Percentiles rank a stretch among this genome's conserved stretches.
These are phyloP conservation scores for Hozukius guyotensis DNA, from an alignment of 2,797 vertebrate species.

Conservation along the genomic window DNA sequence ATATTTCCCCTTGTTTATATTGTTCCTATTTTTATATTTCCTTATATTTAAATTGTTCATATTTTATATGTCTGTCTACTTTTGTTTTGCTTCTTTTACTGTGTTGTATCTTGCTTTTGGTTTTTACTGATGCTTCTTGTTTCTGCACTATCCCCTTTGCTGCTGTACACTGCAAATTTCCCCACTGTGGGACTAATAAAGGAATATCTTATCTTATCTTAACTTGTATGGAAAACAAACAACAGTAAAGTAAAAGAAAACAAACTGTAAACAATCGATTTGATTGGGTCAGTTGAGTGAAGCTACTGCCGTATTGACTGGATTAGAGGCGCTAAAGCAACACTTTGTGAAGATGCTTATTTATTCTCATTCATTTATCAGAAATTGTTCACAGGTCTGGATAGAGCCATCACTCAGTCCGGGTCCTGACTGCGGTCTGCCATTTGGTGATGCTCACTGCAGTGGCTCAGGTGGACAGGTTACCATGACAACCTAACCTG, in stretches of 20 bases:
- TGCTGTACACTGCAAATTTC: too few relatives aligned
- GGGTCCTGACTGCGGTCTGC: background rate
- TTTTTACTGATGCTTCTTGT: too few relatives aligned
- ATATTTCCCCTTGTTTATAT: too few relatives aligned
- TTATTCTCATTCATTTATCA: background rate
- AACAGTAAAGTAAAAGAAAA: background rate
- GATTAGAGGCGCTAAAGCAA: background rate
- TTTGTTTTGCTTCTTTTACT: too few relatives aligned
- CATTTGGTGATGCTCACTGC: background rate
- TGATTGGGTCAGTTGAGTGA: background rate
- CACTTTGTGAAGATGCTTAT: background rate
- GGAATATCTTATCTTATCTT: too few relatives aligned
- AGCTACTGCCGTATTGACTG: background rate
- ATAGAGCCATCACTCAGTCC: background rate
- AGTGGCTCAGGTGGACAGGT: conserved; percentile 53
- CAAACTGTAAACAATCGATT: background rate
- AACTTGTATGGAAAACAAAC: too few relatives aligned
- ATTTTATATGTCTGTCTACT: too few relatives aligned
- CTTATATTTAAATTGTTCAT: too few relatives aligned
- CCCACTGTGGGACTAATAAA: too few relatives aligned
- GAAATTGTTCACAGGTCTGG: background rate
- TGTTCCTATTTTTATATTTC: too few relatives aligned
- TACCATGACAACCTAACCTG: conserved; percentile 68
- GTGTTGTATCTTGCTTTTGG: too few relatives aligned
- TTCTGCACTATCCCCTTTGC: too few relatives aligned